A percentile compares a stretch with the other conserved stretches of the same genome.
phyloP scores from a whole-genome alignment of 2,113 vertebrate species.

The Erythrocebus patas region DNA sequence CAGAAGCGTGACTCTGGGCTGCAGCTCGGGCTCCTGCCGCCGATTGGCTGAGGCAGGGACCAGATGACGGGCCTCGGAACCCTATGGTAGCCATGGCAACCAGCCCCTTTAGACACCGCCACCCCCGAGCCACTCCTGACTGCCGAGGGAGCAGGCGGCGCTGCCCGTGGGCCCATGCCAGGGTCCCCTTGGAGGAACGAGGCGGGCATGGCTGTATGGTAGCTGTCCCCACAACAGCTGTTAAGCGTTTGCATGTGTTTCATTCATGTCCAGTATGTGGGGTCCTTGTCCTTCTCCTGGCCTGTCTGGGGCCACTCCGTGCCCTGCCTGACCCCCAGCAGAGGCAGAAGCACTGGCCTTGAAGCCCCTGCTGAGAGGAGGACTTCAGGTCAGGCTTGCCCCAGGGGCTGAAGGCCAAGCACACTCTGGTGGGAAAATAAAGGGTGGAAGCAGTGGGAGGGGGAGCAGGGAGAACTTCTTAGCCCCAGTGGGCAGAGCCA shows the following conservation, averaged over 20 bases:
- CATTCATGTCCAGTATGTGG: neutral
- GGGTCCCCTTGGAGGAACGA: conserved; percentile 5
- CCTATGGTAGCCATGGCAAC: conserved; percentile 98
- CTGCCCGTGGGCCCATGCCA: conserved; percentile 35
- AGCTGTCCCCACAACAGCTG: neutral
- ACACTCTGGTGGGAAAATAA: neutral
- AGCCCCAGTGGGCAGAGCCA: neutral
- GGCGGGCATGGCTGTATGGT: neutral
- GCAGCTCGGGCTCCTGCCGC: conserved; percentile 91
- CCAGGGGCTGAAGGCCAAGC: conserved; percentile 42
- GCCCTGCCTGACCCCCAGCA: neutral
- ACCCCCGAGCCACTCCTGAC: conserved; percentile 89
- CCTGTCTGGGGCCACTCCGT: neutral
- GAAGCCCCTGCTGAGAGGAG: neutral
- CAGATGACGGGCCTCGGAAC: conserved; percentile 95
- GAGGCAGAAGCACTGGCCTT: neutral
- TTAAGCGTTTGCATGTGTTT: neutral
- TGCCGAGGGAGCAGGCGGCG: conserved; percentile 84
- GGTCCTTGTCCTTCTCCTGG: neutral
- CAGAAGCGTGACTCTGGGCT: conserved; percentile 95
- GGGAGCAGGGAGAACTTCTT: neutral
- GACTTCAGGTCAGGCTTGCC: conserved; percentile 72
- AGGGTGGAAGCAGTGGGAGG: neutral
- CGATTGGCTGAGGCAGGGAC: conserved; percentile 95
- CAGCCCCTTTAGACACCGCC: conserved; percentile 90